Evolutionary conservation across 2,797 vertebrate species (phyloP).

Genomic region (Micropoecilia bifurca): DNA sequence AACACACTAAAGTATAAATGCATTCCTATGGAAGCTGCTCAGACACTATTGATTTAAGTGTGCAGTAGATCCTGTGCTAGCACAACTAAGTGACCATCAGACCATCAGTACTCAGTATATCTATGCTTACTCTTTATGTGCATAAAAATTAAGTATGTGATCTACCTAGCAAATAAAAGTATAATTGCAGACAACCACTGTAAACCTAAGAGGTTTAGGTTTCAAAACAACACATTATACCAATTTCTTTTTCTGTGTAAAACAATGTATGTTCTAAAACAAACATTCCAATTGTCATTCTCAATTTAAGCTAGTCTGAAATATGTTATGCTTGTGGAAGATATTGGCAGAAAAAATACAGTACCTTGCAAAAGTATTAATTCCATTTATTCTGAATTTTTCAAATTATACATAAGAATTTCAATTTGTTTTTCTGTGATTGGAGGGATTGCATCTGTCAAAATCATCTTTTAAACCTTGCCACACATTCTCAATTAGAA

Average conservation of each 20-base stretch:
- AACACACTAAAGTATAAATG: conserved; percentile 9
- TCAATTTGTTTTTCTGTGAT: background rate
- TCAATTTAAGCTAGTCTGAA: background rate
- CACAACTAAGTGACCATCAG: background rate
- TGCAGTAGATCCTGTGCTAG: conserved; percentile 2
- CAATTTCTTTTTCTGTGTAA: background rate
- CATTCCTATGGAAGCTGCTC: conserved; percentile 5
- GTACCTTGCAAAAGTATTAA: background rate
- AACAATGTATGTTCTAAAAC: background rate
- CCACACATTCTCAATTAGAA: background rate
- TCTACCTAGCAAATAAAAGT: background rate
- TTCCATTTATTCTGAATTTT: background rate
- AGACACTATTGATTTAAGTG: background rate
- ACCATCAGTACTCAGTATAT: background rate
- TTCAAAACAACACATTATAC: background rate
- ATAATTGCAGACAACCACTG: background rate
- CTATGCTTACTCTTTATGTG: background rate
- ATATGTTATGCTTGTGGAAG: background rate
- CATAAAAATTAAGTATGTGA: background rate
- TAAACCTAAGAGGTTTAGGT: background rate
- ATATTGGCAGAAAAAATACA: background rate
- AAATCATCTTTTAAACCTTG: background rate
- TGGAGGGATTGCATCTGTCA: background rate
- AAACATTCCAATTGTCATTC: background rate
- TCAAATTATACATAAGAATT: background rate